Conservation (phyloP, 2,888 invertebrate species). For the Caradrina clavipalpis region DNA sequence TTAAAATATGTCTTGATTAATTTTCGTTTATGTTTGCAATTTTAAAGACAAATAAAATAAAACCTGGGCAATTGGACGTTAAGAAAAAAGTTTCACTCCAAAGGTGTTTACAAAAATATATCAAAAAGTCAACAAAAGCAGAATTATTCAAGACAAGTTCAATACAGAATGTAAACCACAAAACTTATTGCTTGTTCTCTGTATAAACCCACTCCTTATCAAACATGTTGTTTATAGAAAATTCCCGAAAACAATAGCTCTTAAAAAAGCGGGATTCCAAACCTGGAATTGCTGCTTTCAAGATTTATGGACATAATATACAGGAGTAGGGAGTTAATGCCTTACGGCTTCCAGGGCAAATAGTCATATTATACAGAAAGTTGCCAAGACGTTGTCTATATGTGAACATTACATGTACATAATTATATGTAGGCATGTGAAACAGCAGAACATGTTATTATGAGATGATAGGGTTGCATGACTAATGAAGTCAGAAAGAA, state of each 20-base stretch:
- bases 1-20: constrained; percentile 1
- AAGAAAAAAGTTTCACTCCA: background rate
- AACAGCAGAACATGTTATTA: constrained; percentile 1
- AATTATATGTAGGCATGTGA: background rate
- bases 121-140: constrained; percentile 9
- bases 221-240: constrained; percentile 10
- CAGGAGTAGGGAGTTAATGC: constrained; percentile 78
- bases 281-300: constrained; percentile 64
- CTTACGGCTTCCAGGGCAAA: constrained; percentile 73
- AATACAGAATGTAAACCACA: background rate
- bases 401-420: constrained; percentile 13
- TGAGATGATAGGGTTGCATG: background rate
- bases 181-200: background rate
- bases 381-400: constrained; percentile 67
- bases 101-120: background rate
- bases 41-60: background rate
- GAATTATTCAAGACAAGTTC: constrained; percentile 6
- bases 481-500: too few relatives aligned
- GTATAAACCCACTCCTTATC: constrained; percentile 7
- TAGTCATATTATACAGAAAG: constrained; percentile 81
- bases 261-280: constrained; percentile 39
- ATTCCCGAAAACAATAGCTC: constrained; percentile 22
- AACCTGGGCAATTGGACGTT: background rate
- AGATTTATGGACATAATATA: constrained; percentile 82
- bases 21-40: too few relatives aligned